phyloP scores from a whole-genome alignment of 2,113 vertebrate genomes.

The Odobenus rosmarus region DNA sequence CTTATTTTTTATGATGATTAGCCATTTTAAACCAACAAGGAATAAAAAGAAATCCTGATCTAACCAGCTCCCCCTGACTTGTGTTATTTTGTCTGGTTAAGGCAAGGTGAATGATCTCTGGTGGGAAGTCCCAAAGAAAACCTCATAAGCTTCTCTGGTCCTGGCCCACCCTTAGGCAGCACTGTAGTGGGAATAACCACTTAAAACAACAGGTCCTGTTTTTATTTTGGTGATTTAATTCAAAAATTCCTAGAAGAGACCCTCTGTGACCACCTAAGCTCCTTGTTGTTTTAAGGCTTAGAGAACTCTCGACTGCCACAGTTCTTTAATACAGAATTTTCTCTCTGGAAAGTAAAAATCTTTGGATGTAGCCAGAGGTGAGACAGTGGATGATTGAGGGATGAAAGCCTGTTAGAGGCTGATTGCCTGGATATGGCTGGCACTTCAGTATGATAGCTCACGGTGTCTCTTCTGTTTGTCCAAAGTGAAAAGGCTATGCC shows the following conservation, averaged over 20 bases:
- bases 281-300: neutral
- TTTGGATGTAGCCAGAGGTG: neutral
- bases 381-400: neutral
- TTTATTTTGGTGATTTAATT: constrained; percentile 1
- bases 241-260: neutral
- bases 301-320: neutral
- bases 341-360: neutral
- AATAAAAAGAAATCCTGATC: constrained; percentile 83
- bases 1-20: constrained; percentile 83
- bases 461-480: neutral
- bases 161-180: neutral
- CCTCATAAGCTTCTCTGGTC: neutral
- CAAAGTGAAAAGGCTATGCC: neutral
- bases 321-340: neutral
- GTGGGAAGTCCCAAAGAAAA: neutral
- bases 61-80: constrained; percentile 71
- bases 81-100: constrained; percentile 68
- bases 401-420: neutral
- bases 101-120: constrained; percentile 29
- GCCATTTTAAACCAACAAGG: constrained; percentile 81
- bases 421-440: neutral
- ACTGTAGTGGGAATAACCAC: neutral
- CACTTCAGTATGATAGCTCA: neutral
- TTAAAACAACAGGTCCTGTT: neutral
- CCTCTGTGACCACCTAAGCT: neutral